A percentile compares a stretch with the other conserved stretches of the same genome.
Conservation (phyloP, 92 coral and sea anemone species). For the Pocillopora meandrina region DNA sequence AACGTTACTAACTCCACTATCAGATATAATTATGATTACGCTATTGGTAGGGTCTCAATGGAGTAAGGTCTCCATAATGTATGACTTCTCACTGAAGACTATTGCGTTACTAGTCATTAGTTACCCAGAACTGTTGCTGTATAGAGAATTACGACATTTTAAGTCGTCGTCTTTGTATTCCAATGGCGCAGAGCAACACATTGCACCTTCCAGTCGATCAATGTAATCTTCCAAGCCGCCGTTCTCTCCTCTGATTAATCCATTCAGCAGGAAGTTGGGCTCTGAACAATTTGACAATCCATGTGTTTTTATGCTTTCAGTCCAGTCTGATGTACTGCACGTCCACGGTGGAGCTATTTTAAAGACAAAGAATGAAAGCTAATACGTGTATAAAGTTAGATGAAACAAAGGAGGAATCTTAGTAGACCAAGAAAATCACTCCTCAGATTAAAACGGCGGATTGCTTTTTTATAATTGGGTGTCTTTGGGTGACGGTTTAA, state of each 20-base stretch:
- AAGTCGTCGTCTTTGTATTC: not conserved
- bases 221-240: constrained; percentile 3
- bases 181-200: constrained; percentile 2
- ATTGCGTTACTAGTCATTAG: too few relatives aligned
- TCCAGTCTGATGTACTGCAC: constrained; percentile 22
- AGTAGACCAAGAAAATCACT: too few relatives aligned
- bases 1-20: too few relatives aligned
- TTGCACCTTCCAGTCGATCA: constrained; percentile 12
- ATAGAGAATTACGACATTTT: not conserved
- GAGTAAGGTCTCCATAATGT: too few relatives aligned
- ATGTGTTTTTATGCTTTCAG: not conserved
- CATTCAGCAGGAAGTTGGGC: not conserved
- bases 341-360: constrained; percentile 22
- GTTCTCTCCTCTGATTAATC: constrained; percentile 3
- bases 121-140: too few relatives aligned
- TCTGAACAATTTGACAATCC: constrained; percentile 7
- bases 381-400: not conserved
- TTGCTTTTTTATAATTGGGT: too few relatives aligned
- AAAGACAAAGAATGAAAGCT: not conserved
- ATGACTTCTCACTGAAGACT: too few relatives aligned
- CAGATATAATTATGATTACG: too few relatives aligned
- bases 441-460: too few relatives aligned
- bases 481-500: too few relatives aligned
- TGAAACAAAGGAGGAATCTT: too few relatives aligned
- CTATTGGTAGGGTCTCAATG: too few relatives aligned